Evolutionary conservation across 1,140 invertebrate genomes (phyloP), one percentile per base, ranked within the genome.

Genomic region (Papilio dardanus): DNA sequence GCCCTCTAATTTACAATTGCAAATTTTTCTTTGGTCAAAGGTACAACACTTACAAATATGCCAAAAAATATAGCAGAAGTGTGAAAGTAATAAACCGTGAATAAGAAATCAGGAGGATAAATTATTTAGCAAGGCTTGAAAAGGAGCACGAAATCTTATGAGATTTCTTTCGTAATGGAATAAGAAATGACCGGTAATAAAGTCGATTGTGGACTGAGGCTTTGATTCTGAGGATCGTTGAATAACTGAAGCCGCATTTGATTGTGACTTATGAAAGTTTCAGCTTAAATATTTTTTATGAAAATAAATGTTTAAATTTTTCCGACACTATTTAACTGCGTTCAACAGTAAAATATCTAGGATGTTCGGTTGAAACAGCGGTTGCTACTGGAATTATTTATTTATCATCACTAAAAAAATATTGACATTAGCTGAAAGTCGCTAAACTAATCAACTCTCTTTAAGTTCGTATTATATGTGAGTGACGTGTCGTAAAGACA

Each of bases 101-200:
- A 54, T 54, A 54, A 54, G 50, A 54, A 54, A 54, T 54, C 50
- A 24, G 50, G 19, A 2, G 24, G 14, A 62, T 62, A 62, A 62
- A 62, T 62, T 62, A 69, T 35, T 69, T 24, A 69, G 67, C 37
- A 37, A n/a, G 19, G n/a, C 67, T 24, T 19, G 37, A 42, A 69
- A 69, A 69, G 67, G 12, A 69, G 28, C 35, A 62, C 67, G 67
- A 21, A 69, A 69, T 67, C 65, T 35, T 35, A 67, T 40, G 67
- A 69, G 67, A 69, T 42, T 42, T 69, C 67, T 40, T 69, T 40
- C 35, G 67, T 69, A 69, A 69, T 69, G 67, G 67, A 69, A 69
- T 69, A 69, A 69, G 67, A 42, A 69, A 69, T 69, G 67, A 37
- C 67, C 37, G 37, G 67, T 69, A 37, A 69, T 69, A 69, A 40